Conservation (phyloP, 2,888 invertebrate species). For the Dasypolia templi region DNA sequence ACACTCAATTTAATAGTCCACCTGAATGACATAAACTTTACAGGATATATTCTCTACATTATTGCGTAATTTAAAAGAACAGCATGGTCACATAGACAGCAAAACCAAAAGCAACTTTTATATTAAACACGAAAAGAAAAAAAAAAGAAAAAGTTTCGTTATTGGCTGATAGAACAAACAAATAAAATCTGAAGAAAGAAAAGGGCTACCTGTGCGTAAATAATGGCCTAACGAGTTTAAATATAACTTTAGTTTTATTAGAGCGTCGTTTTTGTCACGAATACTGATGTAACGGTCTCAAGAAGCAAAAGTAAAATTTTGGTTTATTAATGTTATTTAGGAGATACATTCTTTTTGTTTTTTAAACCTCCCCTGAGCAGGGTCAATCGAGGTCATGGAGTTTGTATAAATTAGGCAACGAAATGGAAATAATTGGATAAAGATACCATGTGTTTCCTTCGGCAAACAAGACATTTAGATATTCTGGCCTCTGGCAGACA, state of each 20-base stretch:
- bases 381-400: background rate
- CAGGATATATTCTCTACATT: background rate
- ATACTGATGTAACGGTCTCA: too few species aligned
- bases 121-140: background rate
- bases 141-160: background rate
- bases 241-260: background rate
- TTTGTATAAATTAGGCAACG: background rate
- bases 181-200: too few species aligned
- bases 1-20: too few species aligned
- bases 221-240: background rate
- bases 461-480: background rate
- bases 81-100: background rate
- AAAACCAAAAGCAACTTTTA: background rate
- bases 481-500: slow-evolving; percentile 7
- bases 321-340: too few species aligned
- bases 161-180: background rate
- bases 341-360: background rate
- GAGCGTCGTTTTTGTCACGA: background rate
- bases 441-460: background rate
- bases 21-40: background rate
- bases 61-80: background rate
- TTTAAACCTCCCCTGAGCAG: background rate
- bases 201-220: background rate
- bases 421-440: background rate
- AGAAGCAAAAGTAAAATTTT: too few species aligned